Evolutionary conservation across 2,888 invertebrate species (phyloP), one percentile per base, ranked within the genome.

Genomic region (Drosophila kanekoi): DNA sequence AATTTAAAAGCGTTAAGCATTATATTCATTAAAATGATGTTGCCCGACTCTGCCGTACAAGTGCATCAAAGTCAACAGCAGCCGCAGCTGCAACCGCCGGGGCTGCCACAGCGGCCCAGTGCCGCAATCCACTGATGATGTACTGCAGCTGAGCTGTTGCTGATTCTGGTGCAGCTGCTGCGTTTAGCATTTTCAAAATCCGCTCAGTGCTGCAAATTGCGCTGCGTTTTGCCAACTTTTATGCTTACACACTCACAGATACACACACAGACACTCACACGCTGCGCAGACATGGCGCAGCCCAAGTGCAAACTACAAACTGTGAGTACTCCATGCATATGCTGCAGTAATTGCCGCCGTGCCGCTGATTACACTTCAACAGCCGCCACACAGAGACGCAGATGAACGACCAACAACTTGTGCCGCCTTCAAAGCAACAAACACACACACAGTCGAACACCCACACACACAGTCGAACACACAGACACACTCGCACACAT

Each of bases 341-440:
- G 83, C 83, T 72, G 83, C 75, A 70, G 83, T 83, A 83, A 83
- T 83, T 83, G 87, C 88, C 88, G 88, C 83, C 83, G 83, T 79
- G 88, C 89, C 86, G 83, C 88, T 88, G 88, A 83, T 83, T 83
- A 83, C 88, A 83, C 88, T 83, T 83, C 88, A 88, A 79, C 88
- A 72, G 83, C 74, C 72, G 69, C 63, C 78, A 81, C 74, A 77
- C 47, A 67, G 67, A 75, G 57, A 72, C 75, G 48, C 63, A 78
- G 64, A 73, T 78, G 74, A 73, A 73, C 76, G 76, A 69, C 79
- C 76, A 78, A 74, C 79, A 66, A 73, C 74, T 76, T 68, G 78
- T 61, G 78, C 51, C 60, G 62, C 65, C 67, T 77, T 72, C 53
- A 65, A 71, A 76, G 71, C 54, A 70, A 54, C 52, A 18, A 32